Conservation (phyloP, 1,140 invertebrate genomes). For the Micrasema minimum region DNA sequence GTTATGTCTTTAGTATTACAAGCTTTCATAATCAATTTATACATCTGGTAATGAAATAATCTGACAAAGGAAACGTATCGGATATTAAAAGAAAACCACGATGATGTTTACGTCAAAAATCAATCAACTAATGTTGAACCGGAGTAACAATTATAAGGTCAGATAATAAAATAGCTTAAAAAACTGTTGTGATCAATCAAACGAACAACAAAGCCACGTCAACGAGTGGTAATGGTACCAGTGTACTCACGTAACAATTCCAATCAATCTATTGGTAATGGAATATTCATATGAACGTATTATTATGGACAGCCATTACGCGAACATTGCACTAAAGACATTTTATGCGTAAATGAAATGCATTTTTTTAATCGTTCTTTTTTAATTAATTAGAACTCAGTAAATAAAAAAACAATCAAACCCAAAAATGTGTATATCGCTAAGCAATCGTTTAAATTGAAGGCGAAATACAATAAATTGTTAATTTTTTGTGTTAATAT, state of each 20-base stretch:
- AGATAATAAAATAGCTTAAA: slow-evolving; percentile 6
- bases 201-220: slow-evolving; percentile 19
- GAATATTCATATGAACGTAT: background rate
- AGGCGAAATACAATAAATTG: too few relatives aligned
- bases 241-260: slow-evolving; percentile 18
- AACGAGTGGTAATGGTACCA: background rate
- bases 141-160: slow-evolving; percentile 26
- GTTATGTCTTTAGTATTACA: background rate
- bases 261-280: slow-evolving; percentile 11
- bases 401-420: too few relatives aligned
- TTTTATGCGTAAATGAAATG: background rate
- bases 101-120: background rate
- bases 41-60: background rate
- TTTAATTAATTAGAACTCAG: too few relatives aligned
- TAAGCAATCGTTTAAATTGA: too few relatives aligned
- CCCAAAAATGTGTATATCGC: too few relatives aligned
- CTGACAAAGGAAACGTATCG: background rate
- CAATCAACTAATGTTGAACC: background rate
- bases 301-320: slow-evolving; percentile 4
- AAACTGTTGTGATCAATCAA: slow-evolving; percentile 31
- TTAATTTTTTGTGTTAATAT: background rate
- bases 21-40: background rate
- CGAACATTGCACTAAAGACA: background rate
- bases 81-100: background rate
- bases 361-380: background rate